These are phyloP conservation scores for Morelia viridis DNA, from an alignment of 2,797 vertebrate species.

Conservation along the genomic window DNA sequence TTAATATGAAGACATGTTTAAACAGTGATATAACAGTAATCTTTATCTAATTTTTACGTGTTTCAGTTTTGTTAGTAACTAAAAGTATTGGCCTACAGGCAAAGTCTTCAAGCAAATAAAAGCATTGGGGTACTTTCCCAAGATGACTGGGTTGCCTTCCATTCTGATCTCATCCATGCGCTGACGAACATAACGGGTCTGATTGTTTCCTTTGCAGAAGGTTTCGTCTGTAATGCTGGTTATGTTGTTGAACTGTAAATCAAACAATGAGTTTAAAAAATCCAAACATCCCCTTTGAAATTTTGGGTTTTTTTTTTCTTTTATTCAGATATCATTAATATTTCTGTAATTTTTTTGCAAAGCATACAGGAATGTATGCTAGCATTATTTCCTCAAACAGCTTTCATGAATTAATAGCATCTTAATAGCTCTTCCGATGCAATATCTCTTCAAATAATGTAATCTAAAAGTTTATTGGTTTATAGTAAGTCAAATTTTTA, in stretches of 20 bases:
- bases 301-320: background rate
- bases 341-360: background rate
- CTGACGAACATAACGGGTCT: constrained; percentile 88
- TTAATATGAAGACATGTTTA: constrained; percentile 53
- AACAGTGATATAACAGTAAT: constrained; percentile 42
- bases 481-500: background rate
- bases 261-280: constrained; percentile 5
- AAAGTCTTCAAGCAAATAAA: constrained; percentile 91
- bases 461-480: background rate
- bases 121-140: constrained; percentile 90
- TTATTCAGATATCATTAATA: background rate
- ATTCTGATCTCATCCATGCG: constrained; percentile 88
- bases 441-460: background rate
- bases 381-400: background rate
- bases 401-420: background rate
- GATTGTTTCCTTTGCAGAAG: constrained; percentile 91
- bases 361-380: background rate
- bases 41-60: background rate
- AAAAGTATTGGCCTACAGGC: constrained; percentile 89
- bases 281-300: rapidly evolving
- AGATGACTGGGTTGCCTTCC: constrained; percentile 90
- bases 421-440: background rate
- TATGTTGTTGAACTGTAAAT: constrained; percentile 93
- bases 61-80: constrained; percentile 53
- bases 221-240: constrained; percentile 85